Conservation (phyloP, 2,113 vertebrate genomes). For the Xenus cinereus region DNA sequence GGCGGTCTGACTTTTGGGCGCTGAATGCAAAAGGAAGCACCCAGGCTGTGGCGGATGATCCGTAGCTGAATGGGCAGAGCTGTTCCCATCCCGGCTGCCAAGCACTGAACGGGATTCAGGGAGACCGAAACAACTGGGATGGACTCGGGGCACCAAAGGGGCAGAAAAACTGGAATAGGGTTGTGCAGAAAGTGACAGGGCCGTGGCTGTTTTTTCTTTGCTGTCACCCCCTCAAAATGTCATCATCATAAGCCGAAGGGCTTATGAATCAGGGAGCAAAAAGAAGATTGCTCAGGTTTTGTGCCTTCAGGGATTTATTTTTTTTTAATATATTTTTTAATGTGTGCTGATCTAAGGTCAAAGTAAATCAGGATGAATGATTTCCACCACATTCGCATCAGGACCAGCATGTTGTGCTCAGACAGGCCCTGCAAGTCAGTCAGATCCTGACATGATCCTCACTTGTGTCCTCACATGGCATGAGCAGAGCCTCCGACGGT, state of each 20-base stretch:
- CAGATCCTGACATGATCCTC: background rate
- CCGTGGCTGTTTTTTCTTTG: background rate
- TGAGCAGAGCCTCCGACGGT: fast-evolving
- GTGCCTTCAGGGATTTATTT: background rate
- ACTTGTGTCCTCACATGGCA: background rate
- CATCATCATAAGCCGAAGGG: background rate
- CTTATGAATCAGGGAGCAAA: background rate
- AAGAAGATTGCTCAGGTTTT: background rate
- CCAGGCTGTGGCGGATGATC: background rate
- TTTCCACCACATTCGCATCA: background rate
- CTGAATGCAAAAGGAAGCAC: fast-evolving
- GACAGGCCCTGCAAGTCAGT: fast-evolving
- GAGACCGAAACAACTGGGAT: fast-evolving
- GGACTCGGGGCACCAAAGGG: background rate
- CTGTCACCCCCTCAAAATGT: background rate
- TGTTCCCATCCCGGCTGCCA: background rate
- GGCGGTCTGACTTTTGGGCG: background rate
- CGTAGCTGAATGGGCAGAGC: background rate
- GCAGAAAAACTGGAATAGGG: background rate
- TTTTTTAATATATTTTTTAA: background rate
- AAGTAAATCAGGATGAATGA: background rate
- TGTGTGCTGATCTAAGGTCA: background rate
- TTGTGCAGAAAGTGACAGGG: background rate
- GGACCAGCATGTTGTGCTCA: background rate
- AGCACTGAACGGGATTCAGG: background rate